Evolutionary conservation across 2,888 invertebrate genomes (phyloP).

Genomic region (Spilarctia lutea): DNA sequence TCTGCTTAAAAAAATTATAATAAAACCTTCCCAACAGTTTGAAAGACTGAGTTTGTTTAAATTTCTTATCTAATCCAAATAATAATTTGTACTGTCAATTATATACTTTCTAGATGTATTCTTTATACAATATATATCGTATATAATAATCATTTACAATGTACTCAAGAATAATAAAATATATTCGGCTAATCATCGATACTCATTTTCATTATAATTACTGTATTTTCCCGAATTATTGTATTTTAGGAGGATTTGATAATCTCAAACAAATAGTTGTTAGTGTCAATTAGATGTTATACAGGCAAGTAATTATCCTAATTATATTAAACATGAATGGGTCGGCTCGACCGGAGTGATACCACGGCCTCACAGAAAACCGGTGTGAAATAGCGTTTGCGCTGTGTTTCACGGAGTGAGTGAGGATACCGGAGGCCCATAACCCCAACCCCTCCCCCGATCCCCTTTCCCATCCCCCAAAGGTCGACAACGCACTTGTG

Average conservation of each 20-base stretch:
- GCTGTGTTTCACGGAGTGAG: too few relatives aligned
- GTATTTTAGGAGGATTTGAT: constrained; percentile 35
- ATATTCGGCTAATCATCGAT: constrained; percentile 19
- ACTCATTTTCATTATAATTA: constrained; percentile 19
- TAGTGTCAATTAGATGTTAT: constrained; percentile 12
- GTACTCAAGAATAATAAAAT: constrained; percentile 16
- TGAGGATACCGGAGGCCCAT: too few relatives aligned
- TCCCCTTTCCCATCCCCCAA: too few relatives aligned
- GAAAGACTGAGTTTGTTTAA: constrained; percentile 37
- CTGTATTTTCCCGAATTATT: constrained; percentile 50
- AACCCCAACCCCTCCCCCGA: too few relatives aligned
- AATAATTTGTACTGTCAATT: constrained; percentile 43
- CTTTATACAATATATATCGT: constrained; percentile 4
- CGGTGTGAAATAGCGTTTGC: too few relatives aligned
- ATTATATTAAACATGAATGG: not conserved
- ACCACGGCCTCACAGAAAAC: too few relatives aligned
- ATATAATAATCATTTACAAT: constrained; percentile 22
- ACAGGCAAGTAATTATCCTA: not conserved
- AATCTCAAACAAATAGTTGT: not conserved
- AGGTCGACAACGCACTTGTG: too few relatives aligned
- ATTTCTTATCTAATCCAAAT: constrained; percentile 13
- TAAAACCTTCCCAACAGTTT: constrained; percentile 20
- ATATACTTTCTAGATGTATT: constrained; percentile 22
- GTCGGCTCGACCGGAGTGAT: too few relatives aligned
- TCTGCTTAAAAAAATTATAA: constrained; percentile 14